Conservation (phyloP, 2,113 vertebrate species). For the Tonatia bakeri region DNA sequence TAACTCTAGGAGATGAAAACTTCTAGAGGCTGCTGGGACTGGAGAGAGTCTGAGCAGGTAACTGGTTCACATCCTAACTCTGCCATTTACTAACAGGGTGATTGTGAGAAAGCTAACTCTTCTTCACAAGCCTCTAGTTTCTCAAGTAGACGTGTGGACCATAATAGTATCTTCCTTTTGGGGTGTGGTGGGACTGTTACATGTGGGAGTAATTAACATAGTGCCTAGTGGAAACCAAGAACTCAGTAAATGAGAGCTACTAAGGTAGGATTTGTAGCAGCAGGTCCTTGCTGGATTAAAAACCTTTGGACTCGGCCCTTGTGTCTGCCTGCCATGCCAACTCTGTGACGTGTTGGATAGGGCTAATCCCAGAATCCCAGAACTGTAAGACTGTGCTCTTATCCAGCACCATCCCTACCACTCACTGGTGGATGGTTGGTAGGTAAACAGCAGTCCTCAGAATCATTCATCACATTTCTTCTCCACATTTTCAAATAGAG, state of each 20-base stretch:
- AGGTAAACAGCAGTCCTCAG: conserved; percentile 34
- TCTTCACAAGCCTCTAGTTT: not conserved
- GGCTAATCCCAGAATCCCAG: not conserved
- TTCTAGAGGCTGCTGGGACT: not conserved
- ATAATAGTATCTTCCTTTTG: not conserved
- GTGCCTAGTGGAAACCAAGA: not conserved
- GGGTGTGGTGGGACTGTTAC: not conserved
- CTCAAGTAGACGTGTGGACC: not conserved
- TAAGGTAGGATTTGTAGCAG: not conserved
- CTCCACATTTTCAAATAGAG: conserved; percentile 57
- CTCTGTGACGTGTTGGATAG: not conserved
- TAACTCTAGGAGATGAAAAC: not conserved
- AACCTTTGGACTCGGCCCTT: not conserved
- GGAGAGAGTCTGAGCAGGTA: not conserved
- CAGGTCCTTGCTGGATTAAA: not conserved
- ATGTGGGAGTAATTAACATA: not conserved
- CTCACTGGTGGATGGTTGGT: not conserved
- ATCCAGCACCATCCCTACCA: not conserved
- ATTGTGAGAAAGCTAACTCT: not conserved
- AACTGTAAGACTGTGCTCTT: not conserved
- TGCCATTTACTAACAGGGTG: not conserved
- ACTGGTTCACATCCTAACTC: not conserved
- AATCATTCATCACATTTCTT: conserved; percentile 53
- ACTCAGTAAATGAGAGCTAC: not conserved
- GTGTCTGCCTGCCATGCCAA: not conserved